Evolutionary conservation across 2,888 invertebrate species (phyloP).

Genomic region (Spicauda simplicius): DNA sequence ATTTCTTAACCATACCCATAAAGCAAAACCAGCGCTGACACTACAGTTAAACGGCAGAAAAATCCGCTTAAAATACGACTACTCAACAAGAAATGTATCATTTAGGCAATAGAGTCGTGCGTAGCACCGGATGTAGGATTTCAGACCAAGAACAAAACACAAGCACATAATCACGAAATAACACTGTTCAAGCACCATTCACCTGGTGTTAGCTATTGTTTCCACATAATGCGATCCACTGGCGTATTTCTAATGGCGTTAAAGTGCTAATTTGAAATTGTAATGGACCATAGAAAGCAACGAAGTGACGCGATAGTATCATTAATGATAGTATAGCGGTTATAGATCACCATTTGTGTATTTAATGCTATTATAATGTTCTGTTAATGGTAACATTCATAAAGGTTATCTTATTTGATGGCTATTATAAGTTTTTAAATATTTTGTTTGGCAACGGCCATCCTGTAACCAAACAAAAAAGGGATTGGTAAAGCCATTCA

Average conservation of each 20-base stretch:
- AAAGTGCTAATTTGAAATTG: constrained; percentile 31
- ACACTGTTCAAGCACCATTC: constrained; percentile 21
- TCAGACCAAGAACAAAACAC: constrained; percentile 26
- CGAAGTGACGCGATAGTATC: constrained; percentile 11
- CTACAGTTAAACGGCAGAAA: too few species aligned
- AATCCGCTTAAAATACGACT: too few species aligned
- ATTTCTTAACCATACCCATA: too few species aligned
- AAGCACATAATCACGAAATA: constrained; percentile 28
- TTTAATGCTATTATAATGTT: neutral
- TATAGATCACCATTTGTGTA: neutral
- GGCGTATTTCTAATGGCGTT: constrained; percentile 25
- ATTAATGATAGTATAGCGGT: constrained; percentile 3
- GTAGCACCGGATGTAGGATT: constrained; percentile 1
- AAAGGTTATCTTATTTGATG: too few species aligned
- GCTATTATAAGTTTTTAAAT: too few species aligned
- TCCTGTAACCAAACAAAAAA: too few species aligned
- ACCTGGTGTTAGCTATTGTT: constrained; percentile 28
- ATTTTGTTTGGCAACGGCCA: too few species aligned
- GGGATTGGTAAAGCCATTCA: too few species aligned
- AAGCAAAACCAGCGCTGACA: too few species aligned
- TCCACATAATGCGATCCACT: constrained; percentile 28
- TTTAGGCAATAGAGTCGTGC: constrained; percentile 4
- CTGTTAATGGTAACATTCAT: neutral
- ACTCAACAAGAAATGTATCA: neutral
- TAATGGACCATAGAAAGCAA: constrained; percentile 27